Evolutionary conservation across 2,113 vertebrate genomes (phyloP).

Genomic region (Passerina amoena): DNA sequence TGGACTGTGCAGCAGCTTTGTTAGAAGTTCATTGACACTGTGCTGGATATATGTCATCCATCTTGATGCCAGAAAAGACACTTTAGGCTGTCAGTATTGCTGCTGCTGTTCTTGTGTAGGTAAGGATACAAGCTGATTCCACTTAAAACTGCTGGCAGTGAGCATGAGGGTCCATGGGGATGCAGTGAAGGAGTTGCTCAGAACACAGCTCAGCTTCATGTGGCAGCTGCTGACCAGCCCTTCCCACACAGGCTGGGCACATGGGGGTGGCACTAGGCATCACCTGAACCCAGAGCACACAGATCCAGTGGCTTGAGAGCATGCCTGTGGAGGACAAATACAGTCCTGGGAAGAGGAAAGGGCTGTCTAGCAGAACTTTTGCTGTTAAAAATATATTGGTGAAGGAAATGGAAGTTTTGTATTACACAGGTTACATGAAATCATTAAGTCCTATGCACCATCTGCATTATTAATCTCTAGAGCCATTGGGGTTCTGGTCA

Average conservation of each 20-base stretch:
- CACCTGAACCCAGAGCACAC: neutral
- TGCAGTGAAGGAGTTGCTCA: neutral
- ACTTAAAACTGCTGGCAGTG: neutral
- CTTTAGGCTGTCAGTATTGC: neutral
- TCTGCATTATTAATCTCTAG: neutral
- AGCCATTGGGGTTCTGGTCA: neutral
- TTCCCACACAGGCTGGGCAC: neutral
- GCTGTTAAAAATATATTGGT: neutral
- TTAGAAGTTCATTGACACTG: neutral
- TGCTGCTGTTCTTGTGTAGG: neutral
- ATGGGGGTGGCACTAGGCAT: neutral
- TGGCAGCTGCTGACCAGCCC: accelerated
- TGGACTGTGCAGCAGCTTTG: neutral
- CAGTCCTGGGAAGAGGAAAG: neutral
- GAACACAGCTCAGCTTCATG: accelerated
- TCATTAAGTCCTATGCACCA: neutral
- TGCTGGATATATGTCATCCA: neutral
- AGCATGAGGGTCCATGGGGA: neutral
- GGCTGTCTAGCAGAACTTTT: neutral
- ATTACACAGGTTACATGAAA: neutral
- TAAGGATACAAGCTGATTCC: neutral
- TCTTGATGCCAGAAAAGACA: neutral
- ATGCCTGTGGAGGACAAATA: neutral
- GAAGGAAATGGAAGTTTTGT: neutral
- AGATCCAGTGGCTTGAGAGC: neutral